Base-by-base conservation (phyloP, 2,888 invertebrate genomes). In the Stenotaenia linearis region DNA sequence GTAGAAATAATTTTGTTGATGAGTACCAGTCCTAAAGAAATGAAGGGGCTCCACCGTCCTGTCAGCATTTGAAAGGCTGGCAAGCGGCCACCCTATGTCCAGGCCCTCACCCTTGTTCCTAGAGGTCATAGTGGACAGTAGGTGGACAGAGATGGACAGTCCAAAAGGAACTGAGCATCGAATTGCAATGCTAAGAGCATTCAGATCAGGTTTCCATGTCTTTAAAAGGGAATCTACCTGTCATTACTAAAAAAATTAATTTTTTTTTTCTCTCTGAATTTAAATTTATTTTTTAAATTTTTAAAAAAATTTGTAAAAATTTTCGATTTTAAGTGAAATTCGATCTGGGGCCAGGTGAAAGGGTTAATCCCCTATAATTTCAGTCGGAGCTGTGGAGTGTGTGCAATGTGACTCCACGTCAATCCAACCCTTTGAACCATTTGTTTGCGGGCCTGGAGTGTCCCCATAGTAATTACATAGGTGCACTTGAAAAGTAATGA, bases 1-100 rank as follows among this genome's bases (percentile, higher is more conserved):
- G 61, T 61, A 61, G 61, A 61, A 61, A 61, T 61, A 61, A 61
- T 61, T 61, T 61, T 61, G 61, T 61, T 61, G 61, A 61, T 61
- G 61, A 61, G 61, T 61, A 61, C 61, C 61, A 61, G 61, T 61
- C 61, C 61, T 61, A 23, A 61, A 61, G 61, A 61, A 61, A 61
- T 61, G 61, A 61, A 61, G 61, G 61, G 61, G 61, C 61, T 61
- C 61, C 61, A 61, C 61, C 61, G 25, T 61, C 61, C 61, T 61
- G 61, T 61, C 61, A 61, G 61, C 23, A 61, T 61, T 61, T 61
- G 61, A 61, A 61, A 25, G 61, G 25, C 61, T 61, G 61, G 61
- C 61, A 61, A 61, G 25, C 25, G 61, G 61, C 61, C 61, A 61
- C 61, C 61, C 61, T 61, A 61, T 61, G 61, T 61, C 61, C 61